phyloP scores from a whole-genome alignment of 2,113 vertebrate species.

The Perca flavescens region DNA sequence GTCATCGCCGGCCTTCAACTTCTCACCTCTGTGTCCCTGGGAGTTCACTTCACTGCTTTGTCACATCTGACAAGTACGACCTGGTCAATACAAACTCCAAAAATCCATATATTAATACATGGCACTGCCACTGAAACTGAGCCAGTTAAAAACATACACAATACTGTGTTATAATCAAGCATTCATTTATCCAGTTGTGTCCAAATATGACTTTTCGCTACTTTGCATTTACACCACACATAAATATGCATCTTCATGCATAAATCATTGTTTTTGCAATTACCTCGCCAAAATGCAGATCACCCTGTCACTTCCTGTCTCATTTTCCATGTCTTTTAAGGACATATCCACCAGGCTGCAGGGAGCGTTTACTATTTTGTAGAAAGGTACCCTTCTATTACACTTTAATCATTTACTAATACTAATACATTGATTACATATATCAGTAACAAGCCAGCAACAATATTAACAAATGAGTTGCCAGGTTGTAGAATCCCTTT shows the following conservation, averaged over 20 bases:
- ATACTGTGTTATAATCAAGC: slow-evolving; percentile 6
- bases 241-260: slow-evolving; percentile 46
- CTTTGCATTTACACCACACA: slow-evolving; percentile 40
- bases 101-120: not conserved
- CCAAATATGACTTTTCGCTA: slow-evolving; percentile 24
- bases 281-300: slow-evolving; percentile 14
- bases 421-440: too few relatives aligned
- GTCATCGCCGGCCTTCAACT: slow-evolving; percentile 70
- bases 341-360: not conserved
- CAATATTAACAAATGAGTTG: not conserved
- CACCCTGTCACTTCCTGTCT: not conserved
- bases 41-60: slow-evolving; percentile 51
- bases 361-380: not conserved
- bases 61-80: slow-evolving; percentile 44
- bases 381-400: not conserved
- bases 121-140: not conserved
- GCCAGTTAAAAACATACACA: not conserved
- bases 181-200: slow-evolving; percentile 22
- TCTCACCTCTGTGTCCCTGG: slow-evolving; percentile 57
- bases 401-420: not conserved
- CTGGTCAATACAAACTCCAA: slow-evolving; percentile 23
- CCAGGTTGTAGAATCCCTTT: not conserved
- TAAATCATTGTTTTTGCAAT: slow-evolving; percentile 30
- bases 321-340: not conserved
- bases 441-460: not conserved